Evolutionary conservation across 2,797 vertebrate genomes (phyloP).

Genomic region (Coccyzus lansbergi): DNA sequence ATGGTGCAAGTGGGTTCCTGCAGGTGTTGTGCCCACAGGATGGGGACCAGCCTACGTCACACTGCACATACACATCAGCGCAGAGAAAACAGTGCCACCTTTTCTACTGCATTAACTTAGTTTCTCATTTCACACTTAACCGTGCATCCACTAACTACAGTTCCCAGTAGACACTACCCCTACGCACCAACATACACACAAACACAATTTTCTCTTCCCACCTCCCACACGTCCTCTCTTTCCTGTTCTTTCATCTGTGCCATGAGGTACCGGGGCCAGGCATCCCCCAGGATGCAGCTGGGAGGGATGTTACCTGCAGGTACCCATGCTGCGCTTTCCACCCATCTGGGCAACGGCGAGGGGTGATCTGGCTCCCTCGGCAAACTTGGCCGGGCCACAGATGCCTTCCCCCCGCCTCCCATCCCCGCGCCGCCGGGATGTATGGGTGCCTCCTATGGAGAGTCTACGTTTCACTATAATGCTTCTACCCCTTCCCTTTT

Average conservation of each 20-base stretch:
- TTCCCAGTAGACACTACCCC: neutral
- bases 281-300: neutral
- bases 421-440: neutral
- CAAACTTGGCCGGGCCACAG: slow-evolving; percentile 2
- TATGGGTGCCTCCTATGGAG: slow-evolving; percentile 58
- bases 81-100: neutral
- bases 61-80: neutral
- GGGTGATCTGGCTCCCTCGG: neutral
- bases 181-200: rapidly evolving
- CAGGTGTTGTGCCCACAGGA: rapidly evolving
- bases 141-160: rapidly evolving
- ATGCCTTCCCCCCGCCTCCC: neutral
- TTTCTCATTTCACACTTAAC: neutral
- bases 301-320: neutral
- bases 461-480: slow-evolving; percentile 47
- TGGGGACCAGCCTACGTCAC: neutral
- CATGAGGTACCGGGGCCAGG: too few species aligned
- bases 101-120: neutral
- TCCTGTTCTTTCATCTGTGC: neutral
- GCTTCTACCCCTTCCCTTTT: slow-evolving; percentile 40
- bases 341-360: neutral
- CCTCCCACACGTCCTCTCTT: neutral
- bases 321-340: neutral
- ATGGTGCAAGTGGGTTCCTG: neutral
- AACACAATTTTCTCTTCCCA: neutral